Evolutionary conservation across 1,140 invertebrate genomes (phyloP).

Genomic region (Mycetomoellerius zeteki): DNA sequence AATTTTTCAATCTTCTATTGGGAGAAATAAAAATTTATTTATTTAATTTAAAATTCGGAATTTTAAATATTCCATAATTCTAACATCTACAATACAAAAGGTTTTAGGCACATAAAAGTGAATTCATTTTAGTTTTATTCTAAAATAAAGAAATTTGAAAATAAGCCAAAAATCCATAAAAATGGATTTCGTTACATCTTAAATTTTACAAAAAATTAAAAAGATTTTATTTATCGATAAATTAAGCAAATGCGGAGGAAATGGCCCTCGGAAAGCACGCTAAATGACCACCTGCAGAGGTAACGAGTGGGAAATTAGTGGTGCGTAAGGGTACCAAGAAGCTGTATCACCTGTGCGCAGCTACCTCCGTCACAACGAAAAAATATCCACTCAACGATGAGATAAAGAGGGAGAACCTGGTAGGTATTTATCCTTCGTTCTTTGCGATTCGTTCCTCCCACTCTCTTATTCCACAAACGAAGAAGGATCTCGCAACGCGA

Average conservation of each 20-base stretch:
- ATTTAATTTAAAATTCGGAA: neutral
- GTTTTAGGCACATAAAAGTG: neutral
- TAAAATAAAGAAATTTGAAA: neutral
- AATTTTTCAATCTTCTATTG: neutral
- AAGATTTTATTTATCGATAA: neutral
- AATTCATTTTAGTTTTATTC: too few relatives aligned
- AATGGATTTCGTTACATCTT: too few relatives aligned
- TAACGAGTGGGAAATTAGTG: constrained; percentile 85
- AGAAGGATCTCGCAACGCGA: constrained; percentile 70
- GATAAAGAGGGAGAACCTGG: constrained; percentile 39
- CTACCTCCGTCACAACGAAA: neutral
- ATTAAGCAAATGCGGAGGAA: constrained; percentile 71
- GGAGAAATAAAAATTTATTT: neutral
- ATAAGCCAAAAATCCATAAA: too few relatives aligned
- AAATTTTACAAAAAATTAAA: too few relatives aligned
- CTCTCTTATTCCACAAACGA: constrained; percentile 69
- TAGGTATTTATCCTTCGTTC: constrained; percentile 48
- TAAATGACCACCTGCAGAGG: constrained; percentile 73
- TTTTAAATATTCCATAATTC: neutral
- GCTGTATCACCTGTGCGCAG: constrained; percentile 79
- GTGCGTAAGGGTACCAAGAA: constrained; percentile 82
- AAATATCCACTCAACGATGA: constrained; percentile 34
- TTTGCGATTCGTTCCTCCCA: constrained; percentile 73
- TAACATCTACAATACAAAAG: neutral
- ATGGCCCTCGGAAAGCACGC: constrained; percentile 51